phyloP scores from a whole-genome alignment of 53 echinoderm and acorn worm genomes.

The Astropecten irregularis region DNA sequence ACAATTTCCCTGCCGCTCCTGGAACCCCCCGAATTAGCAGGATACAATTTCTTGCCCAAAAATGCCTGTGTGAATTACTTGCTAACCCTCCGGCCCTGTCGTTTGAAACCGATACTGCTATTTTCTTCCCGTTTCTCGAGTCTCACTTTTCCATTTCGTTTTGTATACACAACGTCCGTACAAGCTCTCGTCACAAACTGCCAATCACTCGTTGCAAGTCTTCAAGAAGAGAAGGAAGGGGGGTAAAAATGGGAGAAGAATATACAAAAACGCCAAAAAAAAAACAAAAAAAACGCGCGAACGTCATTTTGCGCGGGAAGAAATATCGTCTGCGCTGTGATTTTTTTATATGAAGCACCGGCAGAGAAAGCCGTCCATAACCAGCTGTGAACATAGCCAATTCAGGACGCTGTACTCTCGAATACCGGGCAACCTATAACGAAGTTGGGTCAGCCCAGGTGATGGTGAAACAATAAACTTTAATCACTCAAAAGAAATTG shows the following conservation, averaged over 20 bases:
- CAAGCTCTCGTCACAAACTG: slow-evolving; percentile 11
- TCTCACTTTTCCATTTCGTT: slow-evolving; percentile 4
- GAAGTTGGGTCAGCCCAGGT: not conserved
- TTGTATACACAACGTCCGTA: not conserved
- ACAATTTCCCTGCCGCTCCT: slow-evolving; percentile 43
- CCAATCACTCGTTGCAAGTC: slow-evolving; percentile 24
- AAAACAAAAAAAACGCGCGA: slow-evolving; percentile 9
- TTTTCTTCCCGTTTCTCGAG: slow-evolving; percentile 20
- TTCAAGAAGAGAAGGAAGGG: not conserved
- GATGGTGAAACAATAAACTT: slow-evolving; percentile 49
- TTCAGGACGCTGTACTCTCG: slow-evolving; percentile 30
- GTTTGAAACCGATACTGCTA: slow-evolving; percentile 47
- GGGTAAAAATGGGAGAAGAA: too few species aligned
- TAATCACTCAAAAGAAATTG: slow-evolving; percentile 41
- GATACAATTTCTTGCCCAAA: slow-evolving; percentile 51
- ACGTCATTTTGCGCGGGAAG: slow-evolving; percentile 27
- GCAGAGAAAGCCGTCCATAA: too few species aligned
- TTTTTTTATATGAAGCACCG: too few species aligned
- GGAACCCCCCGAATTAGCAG: slow-evolving; percentile 35
- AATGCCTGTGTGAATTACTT: slow-evolving; percentile 47
- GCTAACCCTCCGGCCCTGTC: slow-evolving; percentile 18
- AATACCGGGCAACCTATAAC: not conserved
- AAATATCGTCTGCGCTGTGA: slow-evolving; percentile 13
- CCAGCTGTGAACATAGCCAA: slow-evolving; percentile 39
- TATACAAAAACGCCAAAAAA: too few species aligned